Percentiles rank a stretch among this genome's conserved stretches.
Evolutionary conservation across 2,888 invertebrate genomes (phyloP).

Genomic region (Oxyteleia sp.): DNA sequence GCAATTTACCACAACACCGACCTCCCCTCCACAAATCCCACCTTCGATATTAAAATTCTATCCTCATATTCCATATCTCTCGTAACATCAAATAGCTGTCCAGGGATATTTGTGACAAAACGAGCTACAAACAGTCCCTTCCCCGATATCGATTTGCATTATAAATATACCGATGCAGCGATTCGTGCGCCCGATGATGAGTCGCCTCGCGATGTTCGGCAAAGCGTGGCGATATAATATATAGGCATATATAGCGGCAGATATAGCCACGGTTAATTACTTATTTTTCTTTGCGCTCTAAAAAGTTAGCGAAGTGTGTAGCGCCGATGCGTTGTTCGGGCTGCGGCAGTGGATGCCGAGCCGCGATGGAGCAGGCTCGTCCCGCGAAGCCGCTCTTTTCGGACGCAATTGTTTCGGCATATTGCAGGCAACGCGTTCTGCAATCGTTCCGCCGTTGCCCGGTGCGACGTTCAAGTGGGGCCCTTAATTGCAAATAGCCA

Average conservation of each 20-base stretch:
- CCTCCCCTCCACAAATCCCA: too few species aligned
- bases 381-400: too few species aligned
- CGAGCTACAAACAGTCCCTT: constrained; percentile 9
- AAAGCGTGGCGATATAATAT: constrained; percentile 48
- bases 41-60: background rate
- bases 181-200: constrained; percentile 23
- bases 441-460: too few species aligned
- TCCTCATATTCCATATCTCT: background rate
- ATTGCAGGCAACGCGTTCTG: too few species aligned
- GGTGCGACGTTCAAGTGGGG: too few species aligned
- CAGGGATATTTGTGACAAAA: constrained; percentile 1
- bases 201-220: constrained; percentile 34
- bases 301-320: constrained; percentile 63
- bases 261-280: constrained; percentile 59
- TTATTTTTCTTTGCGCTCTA: constrained; percentile 67
- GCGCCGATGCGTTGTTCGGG: too few species aligned
- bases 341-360: too few species aligned
- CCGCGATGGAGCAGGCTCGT: too few species aligned
- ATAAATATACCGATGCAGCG: constrained; percentile 39
- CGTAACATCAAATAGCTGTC: background rate
- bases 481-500: too few species aligned
- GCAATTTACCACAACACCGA: too few species aligned
- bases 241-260: constrained; percentile 18
- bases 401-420: too few species aligned
- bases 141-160: constrained; percentile 45